Conservation (phyloP, 1,140 invertebrate genomes). For the Choristoneura fumiferana region DNA sequence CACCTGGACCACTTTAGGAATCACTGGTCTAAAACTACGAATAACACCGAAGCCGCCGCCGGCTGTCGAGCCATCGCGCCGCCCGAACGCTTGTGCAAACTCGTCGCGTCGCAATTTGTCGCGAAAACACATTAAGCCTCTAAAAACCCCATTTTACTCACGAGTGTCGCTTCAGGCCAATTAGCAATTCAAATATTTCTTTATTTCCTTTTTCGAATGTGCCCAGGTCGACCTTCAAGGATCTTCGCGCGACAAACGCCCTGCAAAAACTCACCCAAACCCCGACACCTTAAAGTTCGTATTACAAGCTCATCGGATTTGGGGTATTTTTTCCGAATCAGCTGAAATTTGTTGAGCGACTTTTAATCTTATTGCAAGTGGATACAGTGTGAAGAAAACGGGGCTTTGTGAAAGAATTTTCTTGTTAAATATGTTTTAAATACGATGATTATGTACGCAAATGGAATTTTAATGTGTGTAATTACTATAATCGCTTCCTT, state of each 20-base stretch:
- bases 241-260: neutral
- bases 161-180: constrained; percentile 1
- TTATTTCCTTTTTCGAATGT: constrained; percentile 20
- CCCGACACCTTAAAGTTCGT: neutral
- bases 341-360: neutral
- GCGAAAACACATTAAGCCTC: neutral
- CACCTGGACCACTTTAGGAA: too few species aligned
- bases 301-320: neutral
- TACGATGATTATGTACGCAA: neutral
- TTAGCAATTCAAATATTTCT: constrained; percentile 32
- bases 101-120: neutral
- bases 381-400: neutral
- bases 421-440: neutral
- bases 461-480: constrained; percentile 17
- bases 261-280: neutral
- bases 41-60: too few species aligned
- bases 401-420: too few species aligned
- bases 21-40: too few species aligned
- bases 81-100: too few species aligned
- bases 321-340: neutral
- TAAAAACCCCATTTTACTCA: constrained; percentile 4
- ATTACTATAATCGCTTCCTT: constrained; percentile 12
- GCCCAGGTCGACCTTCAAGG: constrained; percentile 4
- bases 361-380: neutral
- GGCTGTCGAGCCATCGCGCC: too few species aligned